Evolutionary conservation across 2,797 vertebrate species (phyloP).

Genomic region (Hyperoplus lanceolatus): DNA sequence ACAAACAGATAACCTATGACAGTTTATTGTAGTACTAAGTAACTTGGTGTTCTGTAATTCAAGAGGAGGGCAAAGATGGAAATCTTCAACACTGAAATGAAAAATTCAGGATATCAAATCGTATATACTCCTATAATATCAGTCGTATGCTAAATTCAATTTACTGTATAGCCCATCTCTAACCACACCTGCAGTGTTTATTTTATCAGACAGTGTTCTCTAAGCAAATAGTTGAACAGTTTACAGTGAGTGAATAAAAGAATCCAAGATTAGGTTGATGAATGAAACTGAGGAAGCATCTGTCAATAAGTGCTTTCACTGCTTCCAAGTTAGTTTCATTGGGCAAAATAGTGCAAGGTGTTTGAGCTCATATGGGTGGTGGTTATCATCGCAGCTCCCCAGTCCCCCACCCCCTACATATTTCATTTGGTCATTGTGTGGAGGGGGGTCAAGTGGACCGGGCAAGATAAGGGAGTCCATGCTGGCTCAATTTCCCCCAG

Average conservation of each 20-base stretch:
- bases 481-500: slow-evolving; percentile 85
- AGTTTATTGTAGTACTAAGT: neutral
- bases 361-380: slow-evolving; percentile 65
- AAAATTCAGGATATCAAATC: neutral
- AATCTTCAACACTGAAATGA: neutral
- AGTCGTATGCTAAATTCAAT: neutral
- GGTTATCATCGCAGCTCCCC: slow-evolving; percentile 69
- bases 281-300: slow-evolving; percentile 12
- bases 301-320: slow-evolving; percentile 32
- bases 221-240: slow-evolving; percentile 1
- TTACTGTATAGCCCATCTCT: neutral
- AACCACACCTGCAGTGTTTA: neutral
- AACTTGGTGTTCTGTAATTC: neutral
- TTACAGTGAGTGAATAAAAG: neutral
- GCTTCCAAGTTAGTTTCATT: slow-evolving; percentile 60
- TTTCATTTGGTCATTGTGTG: slow-evolving; percentile 83
- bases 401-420: slow-evolving; percentile 67
- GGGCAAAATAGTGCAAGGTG: slow-evolving; percentile 60
- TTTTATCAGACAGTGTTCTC: neutral
- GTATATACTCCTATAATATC: neutral
- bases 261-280: slow-evolving; percentile 12
- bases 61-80: no score
- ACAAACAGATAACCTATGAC: neutral
- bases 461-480: slow-evolving; percentile 84
- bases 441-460: slow-evolving; percentile 80